Conservation (phyloP, 2,888 invertebrate genomes). For the Epiperipatus broadwayi region DNA sequence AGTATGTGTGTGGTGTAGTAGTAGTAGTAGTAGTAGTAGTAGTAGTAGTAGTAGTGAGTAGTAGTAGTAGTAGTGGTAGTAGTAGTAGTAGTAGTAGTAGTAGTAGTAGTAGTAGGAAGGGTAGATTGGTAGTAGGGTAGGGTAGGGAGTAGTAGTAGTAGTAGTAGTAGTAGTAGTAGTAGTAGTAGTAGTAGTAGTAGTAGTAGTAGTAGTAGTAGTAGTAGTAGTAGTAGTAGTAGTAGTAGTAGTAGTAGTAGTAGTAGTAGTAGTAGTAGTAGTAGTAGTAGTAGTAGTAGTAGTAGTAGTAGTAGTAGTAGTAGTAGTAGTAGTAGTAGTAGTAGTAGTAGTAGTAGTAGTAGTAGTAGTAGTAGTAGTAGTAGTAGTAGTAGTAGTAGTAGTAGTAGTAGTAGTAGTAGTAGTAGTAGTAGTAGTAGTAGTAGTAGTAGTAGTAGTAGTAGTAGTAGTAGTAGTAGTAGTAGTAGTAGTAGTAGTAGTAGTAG, state of each 20-base stretch:
- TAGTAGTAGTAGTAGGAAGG: no score
- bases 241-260: constrained; percentile 16
- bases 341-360: constrained; percentile 10
- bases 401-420: constrained; percentile 14
- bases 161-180: constrained; percentile 16
- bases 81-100: no score
- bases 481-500: constrained; percentile 16
- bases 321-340: constrained; percentile 16
- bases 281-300: constrained; percentile 16
- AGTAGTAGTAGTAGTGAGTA: no score
- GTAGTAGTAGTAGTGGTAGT: no score
- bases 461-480: constrained; percentile 16
- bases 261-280: constrained; percentile 16
- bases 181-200: constrained; percentile 16
- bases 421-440: constrained; percentile 16
- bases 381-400: constrained; percentile 12
- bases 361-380: constrained; percentile 16
- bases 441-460: constrained; percentile 16
- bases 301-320: constrained; percentile 8
- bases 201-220: constrained; percentile 16
- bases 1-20: no score
- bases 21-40: no score
- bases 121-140: no score
- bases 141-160: constrained; percentile 16
- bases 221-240: constrained; percentile 16